Evolutionary conservation across 2,113 vertebrate genomes (phyloP).

Genomic region (Tetrao urogallus): DNA sequence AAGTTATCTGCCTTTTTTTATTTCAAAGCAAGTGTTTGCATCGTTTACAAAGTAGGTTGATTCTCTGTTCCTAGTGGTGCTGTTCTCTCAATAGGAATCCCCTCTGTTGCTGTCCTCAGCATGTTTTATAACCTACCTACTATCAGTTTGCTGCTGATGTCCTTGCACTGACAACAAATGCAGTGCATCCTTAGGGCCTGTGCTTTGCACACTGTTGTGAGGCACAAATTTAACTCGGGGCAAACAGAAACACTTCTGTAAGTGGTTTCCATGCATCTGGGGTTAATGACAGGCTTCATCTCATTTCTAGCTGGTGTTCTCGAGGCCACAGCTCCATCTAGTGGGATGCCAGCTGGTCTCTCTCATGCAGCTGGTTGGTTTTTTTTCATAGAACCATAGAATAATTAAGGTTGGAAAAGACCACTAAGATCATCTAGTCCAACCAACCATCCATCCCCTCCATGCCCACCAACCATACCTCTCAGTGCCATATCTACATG

Average conservation of each 20-base stretch:
- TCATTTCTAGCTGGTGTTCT: neutral
- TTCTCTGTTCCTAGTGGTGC: neutral
- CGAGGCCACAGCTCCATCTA: conserved; percentile 8
- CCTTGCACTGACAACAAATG: neutral
- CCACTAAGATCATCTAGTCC: too few relatives aligned
- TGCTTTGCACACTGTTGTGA: neutral
- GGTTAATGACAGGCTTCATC: neutral
- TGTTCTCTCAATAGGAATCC: neutral
- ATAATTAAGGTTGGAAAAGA: too few relatives aligned
- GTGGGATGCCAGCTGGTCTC: neutral
- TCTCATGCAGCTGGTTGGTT: neutral
- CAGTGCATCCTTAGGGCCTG: neutral
- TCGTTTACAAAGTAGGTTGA: neutral
- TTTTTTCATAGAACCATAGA: neutral
- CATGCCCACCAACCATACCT: too few relatives aligned
- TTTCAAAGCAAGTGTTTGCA: neutral
- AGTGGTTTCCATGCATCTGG: neutral
- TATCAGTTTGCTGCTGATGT: accelerated
- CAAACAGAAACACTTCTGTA: neutral
- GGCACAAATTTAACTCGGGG: neutral
- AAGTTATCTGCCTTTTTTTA: neutral
- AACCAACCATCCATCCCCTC: too few relatives aligned
- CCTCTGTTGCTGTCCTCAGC: neutral
- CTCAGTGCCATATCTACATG: too few relatives aligned
- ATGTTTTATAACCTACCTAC: neutral